Evolutionary conservation across 2,888 invertebrate species (phyloP).

Genomic region (Pycnomerus fuliginosus): DNA sequence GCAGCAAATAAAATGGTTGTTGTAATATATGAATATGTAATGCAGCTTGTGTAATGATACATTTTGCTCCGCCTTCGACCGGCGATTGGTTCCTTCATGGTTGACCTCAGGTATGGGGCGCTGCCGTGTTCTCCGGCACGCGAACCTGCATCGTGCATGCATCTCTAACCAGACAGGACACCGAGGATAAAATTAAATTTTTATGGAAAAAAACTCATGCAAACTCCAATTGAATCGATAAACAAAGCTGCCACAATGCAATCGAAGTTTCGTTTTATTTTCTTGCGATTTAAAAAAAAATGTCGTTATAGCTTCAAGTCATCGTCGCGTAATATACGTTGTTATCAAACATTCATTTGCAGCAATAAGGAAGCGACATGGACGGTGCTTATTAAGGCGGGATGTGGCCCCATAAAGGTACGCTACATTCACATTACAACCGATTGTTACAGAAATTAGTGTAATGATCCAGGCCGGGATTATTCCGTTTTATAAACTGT

Average conservation of each 20-base stretch:
- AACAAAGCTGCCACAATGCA: no score
- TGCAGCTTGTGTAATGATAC: slow-evolving; percentile 25
- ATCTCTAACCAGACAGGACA: no score
- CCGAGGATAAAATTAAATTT: no score
- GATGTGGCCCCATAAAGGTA: slow-evolving; percentile 45
- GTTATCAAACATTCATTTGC: slow-evolving; percentile 41
- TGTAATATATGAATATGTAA: slow-evolving; percentile 46
- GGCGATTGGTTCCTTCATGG: slow-evolving; percentile 34
- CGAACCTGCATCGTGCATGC: no score
- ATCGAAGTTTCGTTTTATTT: no score
- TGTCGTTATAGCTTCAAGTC: no score
- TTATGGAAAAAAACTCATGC: no score
- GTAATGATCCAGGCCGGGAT: slow-evolving; percentile 18
- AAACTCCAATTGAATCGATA: no score
- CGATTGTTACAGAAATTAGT: slow-evolving; percentile 19
- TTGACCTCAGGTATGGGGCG: slow-evolving; percentile 38
- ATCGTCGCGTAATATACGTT: no score
- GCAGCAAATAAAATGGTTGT: slow-evolving; percentile 46
- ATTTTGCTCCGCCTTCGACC: slow-evolving; percentile 33
- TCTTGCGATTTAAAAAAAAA: no score
- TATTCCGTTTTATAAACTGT: no score
- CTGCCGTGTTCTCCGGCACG: slow-evolving; percentile 20
- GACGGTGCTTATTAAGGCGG: slow-evolving; percentile 49
- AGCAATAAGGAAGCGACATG: slow-evolving; percentile 45
- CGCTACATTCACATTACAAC: slow-evolving; percentile 32